Conservation (phyloP, 2,888 invertebrate species). For the Volucella bombylans region DNA sequence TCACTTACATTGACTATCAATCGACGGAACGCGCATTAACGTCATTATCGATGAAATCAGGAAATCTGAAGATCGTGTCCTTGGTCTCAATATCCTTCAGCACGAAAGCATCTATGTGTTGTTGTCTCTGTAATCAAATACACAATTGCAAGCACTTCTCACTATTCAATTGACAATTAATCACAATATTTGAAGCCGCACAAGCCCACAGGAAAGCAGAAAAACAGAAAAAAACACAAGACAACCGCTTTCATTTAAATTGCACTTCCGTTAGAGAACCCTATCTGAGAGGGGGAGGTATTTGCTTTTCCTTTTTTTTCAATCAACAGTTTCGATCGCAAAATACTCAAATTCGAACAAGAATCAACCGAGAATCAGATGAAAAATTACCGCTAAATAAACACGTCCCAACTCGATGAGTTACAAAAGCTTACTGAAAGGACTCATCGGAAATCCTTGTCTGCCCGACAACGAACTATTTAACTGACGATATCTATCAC, state of each 20-base stretch:
- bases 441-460: conserved; percentile 32
- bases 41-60: conserved; percentile 42
- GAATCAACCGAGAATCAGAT: neutral
- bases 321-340: conserved; percentile 47
- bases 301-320: conserved; percentile 38
- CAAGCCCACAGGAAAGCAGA: conserved; percentile 1
- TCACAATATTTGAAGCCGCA: conserved; percentile 31
- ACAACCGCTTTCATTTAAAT: conserved; percentile 37
- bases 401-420: conserved; percentile 46
- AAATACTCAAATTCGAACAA: conserved; percentile 26
- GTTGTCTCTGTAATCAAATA: conserved; percentile 9
- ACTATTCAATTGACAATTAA: conserved; percentile 20
- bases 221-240: neutral
- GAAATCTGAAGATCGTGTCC: conserved; percentile 46
- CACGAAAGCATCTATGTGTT: conserved; percentile 16
- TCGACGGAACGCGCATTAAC: conserved; percentile 24
- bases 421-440: conserved; percentile 49
- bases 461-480: neutral
- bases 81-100: conserved; percentile 34
- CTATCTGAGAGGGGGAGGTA: conserved; percentile 8
- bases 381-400: conserved; percentile 6
- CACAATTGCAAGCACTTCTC: conserved; percentile 6
- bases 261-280: conserved; percentile 54
- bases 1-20: conserved; percentile 55
- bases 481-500: neutral